Evolutionary conservation across 2,113 vertebrate species (phyloP).

Genomic region (Python bivittatus): DNA sequence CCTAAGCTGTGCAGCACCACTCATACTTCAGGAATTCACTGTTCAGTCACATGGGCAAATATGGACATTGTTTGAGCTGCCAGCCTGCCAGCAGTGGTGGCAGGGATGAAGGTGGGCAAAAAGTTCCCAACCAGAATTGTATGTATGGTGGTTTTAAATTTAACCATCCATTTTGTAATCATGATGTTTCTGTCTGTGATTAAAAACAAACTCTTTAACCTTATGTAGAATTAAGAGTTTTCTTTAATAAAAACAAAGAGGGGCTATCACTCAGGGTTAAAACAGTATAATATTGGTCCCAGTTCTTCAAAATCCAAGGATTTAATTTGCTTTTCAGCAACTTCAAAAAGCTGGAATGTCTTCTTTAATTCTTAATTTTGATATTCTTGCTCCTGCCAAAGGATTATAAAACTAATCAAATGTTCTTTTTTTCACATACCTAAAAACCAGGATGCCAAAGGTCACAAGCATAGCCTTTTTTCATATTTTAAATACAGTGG

Average conservation of each 20-base stretch:
- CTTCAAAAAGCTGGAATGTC: constrained; percentile 21
- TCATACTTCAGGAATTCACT: constrained; percentile 63
- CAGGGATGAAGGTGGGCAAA: constrained; percentile 30
- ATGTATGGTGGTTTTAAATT: constrained; percentile 69
- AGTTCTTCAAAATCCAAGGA: background rate
- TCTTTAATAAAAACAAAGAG: constrained; percentile 33
- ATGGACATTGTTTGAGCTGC: constrained; percentile 60
- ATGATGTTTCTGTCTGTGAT: constrained; percentile 71
- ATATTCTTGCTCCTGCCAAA: constrained; percentile 22
- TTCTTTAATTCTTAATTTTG: constrained; percentile 22
- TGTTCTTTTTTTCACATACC: constrained; percentile 27
- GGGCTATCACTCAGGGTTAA: background rate
- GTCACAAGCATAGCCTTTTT: background rate
- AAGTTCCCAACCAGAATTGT: constrained; percentile 59
- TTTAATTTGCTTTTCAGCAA: background rate
- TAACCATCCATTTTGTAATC: constrained; percentile 72
- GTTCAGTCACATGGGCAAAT: constrained; percentile 62
- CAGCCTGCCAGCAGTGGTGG: constrained; percentile 40
- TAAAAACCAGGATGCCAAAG: background rate
- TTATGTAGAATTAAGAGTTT: constrained; percentile 60
- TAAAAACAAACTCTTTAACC: constrained; percentile 69
- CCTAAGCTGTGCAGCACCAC: constrained; percentile 55
- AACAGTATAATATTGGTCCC: background rate
- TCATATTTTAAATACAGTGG: background rate
- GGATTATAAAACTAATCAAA: constrained; percentile 23